Base-by-base conservation (phyloP, 2,888 invertebrate genomes). In the Norana najaformis region DNA sequence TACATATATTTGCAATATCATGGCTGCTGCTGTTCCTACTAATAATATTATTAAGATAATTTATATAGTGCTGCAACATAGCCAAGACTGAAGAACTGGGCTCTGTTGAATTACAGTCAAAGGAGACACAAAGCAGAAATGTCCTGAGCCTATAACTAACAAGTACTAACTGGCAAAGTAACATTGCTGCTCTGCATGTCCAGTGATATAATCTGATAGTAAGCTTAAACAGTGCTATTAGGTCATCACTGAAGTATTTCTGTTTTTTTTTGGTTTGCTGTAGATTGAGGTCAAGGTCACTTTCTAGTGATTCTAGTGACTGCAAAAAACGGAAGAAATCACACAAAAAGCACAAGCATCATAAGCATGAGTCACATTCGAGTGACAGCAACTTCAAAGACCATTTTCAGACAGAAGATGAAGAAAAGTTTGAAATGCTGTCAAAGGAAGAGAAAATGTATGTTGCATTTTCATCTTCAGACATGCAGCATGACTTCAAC, bases 381-480 rank as follows among this genome's bases (percentile, higher is more conserved):
- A 85, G 85, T 35, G 85, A 37, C 85, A 20, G 0, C 37, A 37
- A 23, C 34, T 85, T 35, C 85, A 35, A 8, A 85, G 85, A 85
- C 36, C 35, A 85, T 18, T 35, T 34, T 83, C 83, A 83, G 34
- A 83, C 16, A n/a, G 37, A 37, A 36, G 85, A 85, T 36, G 85
- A 85, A 23, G 11, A 35, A 85, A 36, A 85, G 85, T 36, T 36
- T 85, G 85, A 36, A 36, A 37, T 36, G 37, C 85, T 85, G 37
- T 85, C 85, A 36, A 85, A 85, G 37, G 85, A 85, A 85, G 85
- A 85, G 85, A 85, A 85, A 85, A n/a, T 5, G 85, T 85, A 37
- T 20, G 37, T n/a, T 85, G 34, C 35, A n/a, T 69, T 69, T n/a
- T 69, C 69, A 69, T 69, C 16, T 8, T 69, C n/a, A n/a, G 30